phyloP scores from a whole-genome alignment of 2,888 invertebrate species.

The Hirtodrosophila alboralis region DNA sequence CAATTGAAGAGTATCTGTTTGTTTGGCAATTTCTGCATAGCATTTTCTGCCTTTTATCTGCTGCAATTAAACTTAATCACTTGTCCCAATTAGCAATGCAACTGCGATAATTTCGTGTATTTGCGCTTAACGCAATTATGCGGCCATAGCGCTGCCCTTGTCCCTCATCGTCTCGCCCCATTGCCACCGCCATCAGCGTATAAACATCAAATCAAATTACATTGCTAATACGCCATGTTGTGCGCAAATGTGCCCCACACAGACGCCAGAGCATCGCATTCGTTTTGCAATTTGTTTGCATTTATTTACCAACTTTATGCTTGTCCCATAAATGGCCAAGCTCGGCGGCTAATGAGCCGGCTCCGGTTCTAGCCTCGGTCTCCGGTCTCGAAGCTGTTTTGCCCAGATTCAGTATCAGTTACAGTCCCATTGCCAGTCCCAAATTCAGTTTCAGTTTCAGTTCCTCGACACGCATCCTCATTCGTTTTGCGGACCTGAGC shows the following conservation, averaged over 20 bases:
- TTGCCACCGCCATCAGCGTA: slow-evolving; percentile 24
- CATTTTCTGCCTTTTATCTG: slow-evolving; percentile 52
- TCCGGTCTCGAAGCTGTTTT: slow-evolving; percentile 6
- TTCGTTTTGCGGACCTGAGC: slow-evolving; percentile 27
- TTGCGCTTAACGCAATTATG: slow-evolving; percentile 65
- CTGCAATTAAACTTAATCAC: slow-evolving; percentile 73
- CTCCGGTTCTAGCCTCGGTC: slow-evolving; percentile 2
- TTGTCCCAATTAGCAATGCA: slow-evolving; percentile 72
- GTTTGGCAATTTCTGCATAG: slow-evolving; percentile 3
- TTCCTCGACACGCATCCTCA: slow-evolving; percentile 11
- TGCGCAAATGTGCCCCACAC: slow-evolving; percentile 32
- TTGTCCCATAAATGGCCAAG: slow-evolving; percentile 44
- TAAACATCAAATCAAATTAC: slow-evolving; percentile 77
- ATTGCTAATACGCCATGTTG: slow-evolving; percentile 74
- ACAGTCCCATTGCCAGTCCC: slow-evolving; percentile 5
- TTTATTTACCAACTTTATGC: slow-evolving; percentile 44
- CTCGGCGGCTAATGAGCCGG: slow-evolving; percentile 48
- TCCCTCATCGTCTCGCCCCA: background rate
- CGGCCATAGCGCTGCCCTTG: slow-evolving; percentile 22
- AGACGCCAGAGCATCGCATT: slow-evolving; percentile 42
- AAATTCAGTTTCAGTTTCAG: too few species aligned
- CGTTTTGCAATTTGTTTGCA: slow-evolving; percentile 66
- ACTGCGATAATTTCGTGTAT: slow-evolving; percentile 60
- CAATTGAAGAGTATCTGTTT: slow-evolving; percentile 5
- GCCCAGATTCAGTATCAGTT: slow-evolving; percentile 5